Evolutionary conservation across 2,797 vertebrate genomes (phyloP).

Genomic region (Melanotaenia parkinsoni): DNA sequence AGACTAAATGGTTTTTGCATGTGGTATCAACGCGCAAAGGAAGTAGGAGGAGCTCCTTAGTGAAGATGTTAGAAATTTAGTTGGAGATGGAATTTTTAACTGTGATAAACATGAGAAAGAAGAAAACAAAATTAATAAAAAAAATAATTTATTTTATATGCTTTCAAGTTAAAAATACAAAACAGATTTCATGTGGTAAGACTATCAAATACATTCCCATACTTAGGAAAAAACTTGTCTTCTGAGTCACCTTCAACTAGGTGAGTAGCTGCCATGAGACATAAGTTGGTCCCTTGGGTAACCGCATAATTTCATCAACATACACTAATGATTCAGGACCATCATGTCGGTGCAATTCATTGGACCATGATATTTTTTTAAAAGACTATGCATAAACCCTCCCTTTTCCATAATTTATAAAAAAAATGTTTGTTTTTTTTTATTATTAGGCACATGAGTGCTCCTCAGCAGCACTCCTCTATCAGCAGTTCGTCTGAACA

Average conservation of each 20-base stretch:
- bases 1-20: no score
- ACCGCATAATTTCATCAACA: neutral
- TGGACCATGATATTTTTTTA: neutral
- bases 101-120: neutral
- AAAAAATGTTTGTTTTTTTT: neutral
- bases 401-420: conserved; percentile 12
- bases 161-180: conserved; percentile 49
- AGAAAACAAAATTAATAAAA: conserved; percentile 23
- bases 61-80: no score
- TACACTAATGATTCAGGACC: neutral
- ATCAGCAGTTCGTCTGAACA: conserved; percentile 91
- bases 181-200: conserved; percentile 35
- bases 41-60: neutral
- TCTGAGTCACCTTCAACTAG: conserved; percentile 36
- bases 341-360: conserved; percentile 15
- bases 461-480: conserved; percentile 87
- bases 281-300: conserved; percentile 15
- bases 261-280: conserved; percentile 62
- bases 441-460: neutral
- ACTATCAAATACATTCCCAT: conserved; percentile 65
- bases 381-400: neutral
- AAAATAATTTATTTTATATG: conserved; percentile 73
- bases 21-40: neutral
- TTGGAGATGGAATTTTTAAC: no score
- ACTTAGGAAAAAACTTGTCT: conserved; percentile 29